Evolutionary conservation across 2,113 vertebrate species (phyloP).

Genomic region (Rhinogobius similis): DNA sequence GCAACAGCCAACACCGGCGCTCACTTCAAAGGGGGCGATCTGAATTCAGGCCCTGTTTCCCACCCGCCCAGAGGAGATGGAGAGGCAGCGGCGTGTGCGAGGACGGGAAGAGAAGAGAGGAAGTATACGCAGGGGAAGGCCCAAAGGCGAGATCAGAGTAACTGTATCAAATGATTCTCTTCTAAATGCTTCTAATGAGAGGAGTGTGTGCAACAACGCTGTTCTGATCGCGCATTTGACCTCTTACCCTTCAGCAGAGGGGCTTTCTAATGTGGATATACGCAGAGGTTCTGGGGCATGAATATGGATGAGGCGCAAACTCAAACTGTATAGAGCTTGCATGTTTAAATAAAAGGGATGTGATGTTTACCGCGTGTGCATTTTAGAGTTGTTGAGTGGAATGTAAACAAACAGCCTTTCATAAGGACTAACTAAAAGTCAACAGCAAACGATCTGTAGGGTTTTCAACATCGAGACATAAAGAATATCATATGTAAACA

Average conservation of each 20-base stretch:
- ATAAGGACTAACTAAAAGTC: not conserved
- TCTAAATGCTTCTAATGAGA: constrained; percentile 72
- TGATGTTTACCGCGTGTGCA: not conserved
- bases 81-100: constrained; percentile 16
- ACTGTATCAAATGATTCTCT: constrained; percentile 70
- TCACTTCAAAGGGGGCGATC: constrained; percentile 69
- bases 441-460: not conserved
- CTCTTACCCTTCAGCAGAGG: constrained; percentile 71
- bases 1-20: constrained; percentile 5
- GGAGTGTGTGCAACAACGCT: constrained; percentile 61
- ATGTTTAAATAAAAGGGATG: constrained; percentile 4
- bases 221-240: constrained; percentile 72
- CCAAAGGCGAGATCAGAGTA: constrained; percentile 68
- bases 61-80: constrained; percentile 46
- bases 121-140: constrained; percentile 64
- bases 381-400: not conserved
- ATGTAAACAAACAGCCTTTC: not conserved
- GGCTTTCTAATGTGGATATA: constrained; percentile 51
- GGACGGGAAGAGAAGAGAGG: constrained; percentile 12
- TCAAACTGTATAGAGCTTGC: constrained; percentile 4
- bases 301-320: constrained; percentile 55
- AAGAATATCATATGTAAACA: no score
- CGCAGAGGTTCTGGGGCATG: constrained; percentile 41
- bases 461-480: no score
- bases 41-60: constrained; percentile 54